Evolutionary conservation across 2,113 vertebrate genomes (phyloP), one percentile per base, ranked within the genome.

Genomic region (Chloroceryle aenea): DNA sequence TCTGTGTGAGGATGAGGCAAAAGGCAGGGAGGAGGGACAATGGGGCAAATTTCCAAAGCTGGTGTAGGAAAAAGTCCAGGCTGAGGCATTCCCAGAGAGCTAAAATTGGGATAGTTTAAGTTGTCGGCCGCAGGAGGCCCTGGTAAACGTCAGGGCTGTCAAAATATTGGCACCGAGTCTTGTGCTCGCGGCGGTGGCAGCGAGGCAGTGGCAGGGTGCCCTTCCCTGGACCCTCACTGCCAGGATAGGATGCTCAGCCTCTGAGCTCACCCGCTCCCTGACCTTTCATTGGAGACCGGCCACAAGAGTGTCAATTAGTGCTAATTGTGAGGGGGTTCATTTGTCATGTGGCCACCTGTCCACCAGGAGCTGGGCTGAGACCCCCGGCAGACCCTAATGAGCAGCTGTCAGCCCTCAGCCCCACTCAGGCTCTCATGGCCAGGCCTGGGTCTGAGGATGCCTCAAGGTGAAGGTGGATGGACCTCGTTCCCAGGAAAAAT

Each of bases 281-380:
- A 89, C 94, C 86, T 84, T 76, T 81, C 2, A 1, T 45, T 96
- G 92, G 95, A 96, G 76, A 22, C 17, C 0, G 3, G 92, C 93
- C 96, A 96, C 69, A 7, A 2, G 66, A 85, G 85, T 95, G 92
- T 96, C 92, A 96, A 90, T 97, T 97, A 97, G 95, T 92, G 96
- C 95, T 96, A 96, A 97, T 96, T 90, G 92, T 68, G 77, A 93
- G 90, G 36, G 61, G 76, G 68, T 94, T 53, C 3, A 0, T 91
- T 94, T 87, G 95, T 78, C 86, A 82, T 90, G 95, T 76, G 95
- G 92, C 93, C 94, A 94, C 96, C 96, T 96, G 95, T 92, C 90
- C 40, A 5, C 73, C 79, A 74, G 80, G 83, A 96, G 69, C 86
- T 15, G 21, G 94, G 69, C 92, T 87, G 90, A 71, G 93, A 75